Evolutionary conservation across 2,113 vertebrate genomes (phyloP).

Genomic region (Cichladusa arquata): DNA sequence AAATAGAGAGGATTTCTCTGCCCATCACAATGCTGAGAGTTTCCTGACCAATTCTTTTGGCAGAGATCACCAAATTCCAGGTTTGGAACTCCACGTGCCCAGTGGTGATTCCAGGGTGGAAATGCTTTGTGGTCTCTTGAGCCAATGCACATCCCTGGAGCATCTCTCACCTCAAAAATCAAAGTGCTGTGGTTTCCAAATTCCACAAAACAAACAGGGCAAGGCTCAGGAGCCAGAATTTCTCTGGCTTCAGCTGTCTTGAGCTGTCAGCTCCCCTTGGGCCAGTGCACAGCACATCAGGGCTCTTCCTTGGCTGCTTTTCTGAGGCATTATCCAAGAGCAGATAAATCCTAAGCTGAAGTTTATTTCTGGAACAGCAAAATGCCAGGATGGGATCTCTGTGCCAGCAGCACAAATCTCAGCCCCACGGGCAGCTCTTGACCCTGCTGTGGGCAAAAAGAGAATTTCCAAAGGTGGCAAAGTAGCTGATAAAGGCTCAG

Average conservation of each 20-base stretch:
- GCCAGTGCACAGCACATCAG: neutral
- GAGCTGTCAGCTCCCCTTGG: neutral
- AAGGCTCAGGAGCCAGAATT: neutral
- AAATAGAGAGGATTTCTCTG: neutral
- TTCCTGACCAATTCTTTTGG: neutral
- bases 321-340: neutral
- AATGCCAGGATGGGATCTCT: neutral
- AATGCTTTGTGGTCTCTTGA: neutral
- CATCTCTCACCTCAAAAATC: neutral
- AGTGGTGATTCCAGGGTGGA: fast-evolving
- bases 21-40: neutral
- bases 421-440: neutral
- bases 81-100: neutral
- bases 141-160: neutral
- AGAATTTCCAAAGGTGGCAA: neutral
- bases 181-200: neutral
- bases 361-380: neutral
- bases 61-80: neutral
- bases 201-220: neutral
- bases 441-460: neutral
- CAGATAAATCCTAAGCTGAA: neutral
- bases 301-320: neutral
- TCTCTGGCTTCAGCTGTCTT: neutral
- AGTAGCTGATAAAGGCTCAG: neutral
- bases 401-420: neutral